phyloP scores from a whole-genome alignment of 2,797 vertebrate species.

The Sarcoramphus papa region DNA sequence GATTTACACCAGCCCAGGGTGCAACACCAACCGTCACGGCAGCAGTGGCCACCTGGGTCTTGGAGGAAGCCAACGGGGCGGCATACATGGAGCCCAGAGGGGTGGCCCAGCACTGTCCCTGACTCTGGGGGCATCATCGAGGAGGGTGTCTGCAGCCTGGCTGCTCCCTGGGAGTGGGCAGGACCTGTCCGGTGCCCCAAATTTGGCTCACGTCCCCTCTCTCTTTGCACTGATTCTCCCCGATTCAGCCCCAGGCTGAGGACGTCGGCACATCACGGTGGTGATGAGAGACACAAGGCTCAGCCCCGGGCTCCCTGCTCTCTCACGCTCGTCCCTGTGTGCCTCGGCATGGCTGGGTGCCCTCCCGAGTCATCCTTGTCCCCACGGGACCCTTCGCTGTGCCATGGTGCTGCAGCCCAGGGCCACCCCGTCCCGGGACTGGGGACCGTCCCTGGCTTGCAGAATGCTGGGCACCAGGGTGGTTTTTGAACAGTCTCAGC shows the following conservation, averaged over 20 bases:
- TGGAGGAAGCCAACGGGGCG: accelerated
- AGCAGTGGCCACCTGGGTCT: accelerated
- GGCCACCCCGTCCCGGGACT: accelerated
- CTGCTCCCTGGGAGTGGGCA: not conserved
- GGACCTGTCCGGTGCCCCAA: not conserved
- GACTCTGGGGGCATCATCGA: not conserved
- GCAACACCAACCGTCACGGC: accelerated
- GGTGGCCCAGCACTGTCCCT: not conserved
- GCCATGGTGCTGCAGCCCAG: accelerated
- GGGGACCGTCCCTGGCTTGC: accelerated
- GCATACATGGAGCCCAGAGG: accelerated
- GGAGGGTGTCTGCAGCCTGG: not conserved
- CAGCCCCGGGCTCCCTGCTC: accelerated
- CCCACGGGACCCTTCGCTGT: accelerated
- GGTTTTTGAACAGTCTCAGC: not conserved
- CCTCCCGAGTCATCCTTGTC: not conserved
- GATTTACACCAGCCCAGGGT: not conserved
- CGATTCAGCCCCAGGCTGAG: not conserved
- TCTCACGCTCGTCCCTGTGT: accelerated
- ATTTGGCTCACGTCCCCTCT: not conserved
- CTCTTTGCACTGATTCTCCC: not conserved
- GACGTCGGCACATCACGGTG: accelerated
- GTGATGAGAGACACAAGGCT: not conserved
- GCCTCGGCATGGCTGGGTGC: accelerated
- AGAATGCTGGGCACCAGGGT: not conserved